Base-by-base conservation (phyloP, 2,113 vertebrate genomes). In the Notiomystis cincta region DNA sequence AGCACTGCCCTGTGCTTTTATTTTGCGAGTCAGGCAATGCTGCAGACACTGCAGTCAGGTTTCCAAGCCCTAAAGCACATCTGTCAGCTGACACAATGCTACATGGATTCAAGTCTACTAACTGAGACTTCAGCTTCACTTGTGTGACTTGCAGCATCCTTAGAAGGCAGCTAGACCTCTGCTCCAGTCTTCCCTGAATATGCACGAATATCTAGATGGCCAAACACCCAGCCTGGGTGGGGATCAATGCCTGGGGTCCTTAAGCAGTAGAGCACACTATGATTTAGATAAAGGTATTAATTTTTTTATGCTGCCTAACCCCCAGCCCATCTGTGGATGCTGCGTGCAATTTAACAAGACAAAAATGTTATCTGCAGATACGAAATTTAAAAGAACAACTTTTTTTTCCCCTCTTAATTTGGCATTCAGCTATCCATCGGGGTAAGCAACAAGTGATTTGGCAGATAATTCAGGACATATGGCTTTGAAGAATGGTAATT, bases 381-480 rank as follows among this genome's bases (percentile, higher is more conserved):
- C 44, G 76, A 78, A 58, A 71, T 76, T 87, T 87, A 69, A 83
- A 90, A 80, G 12, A 93, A 87, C 33, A 84, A 33, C 3, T 78
- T 65, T 47, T 40, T 45, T 4, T 4, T 3, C 5, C 8, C 4
- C 31, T 23, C 37, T 60, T 79, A 40, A 87, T 78, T 53, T 89
- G 61, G 50, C 76, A 83, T 80, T 94, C 75, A 90, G 8, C 62
- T 80, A 82, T 93, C 73, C 62, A 58, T 73, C 78, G 82, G 54
- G 13, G 25, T 80, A 90, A 89, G 87, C 57, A 93, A 91, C 44
- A 92, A 95, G 81, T 94, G 58, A n/a, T 54, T 91, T 97, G 91
- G 92, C 86, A 96, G 60, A 89, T 69, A 71, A 92, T 60, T 84
- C 66, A 69, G 84, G 71, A 95, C 93, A 96, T 94, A 95, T 72